Evolutionary conservation across 2,888 invertebrate genomes (phyloP).

Genomic region (Drosophila testacea): DNA sequence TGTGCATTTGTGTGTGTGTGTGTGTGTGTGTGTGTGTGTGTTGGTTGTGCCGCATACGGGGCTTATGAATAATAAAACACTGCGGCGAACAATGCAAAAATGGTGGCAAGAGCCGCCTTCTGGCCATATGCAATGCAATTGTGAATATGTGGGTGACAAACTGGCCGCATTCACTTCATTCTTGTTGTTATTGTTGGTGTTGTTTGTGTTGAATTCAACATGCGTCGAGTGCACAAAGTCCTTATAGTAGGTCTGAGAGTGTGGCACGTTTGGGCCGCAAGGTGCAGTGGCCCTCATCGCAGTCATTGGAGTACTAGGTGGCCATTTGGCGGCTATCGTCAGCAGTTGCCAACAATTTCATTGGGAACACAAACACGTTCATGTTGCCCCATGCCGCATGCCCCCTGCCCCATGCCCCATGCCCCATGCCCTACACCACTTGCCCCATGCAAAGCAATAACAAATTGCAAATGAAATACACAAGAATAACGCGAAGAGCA

Average conservation of each 20-base stretch:
- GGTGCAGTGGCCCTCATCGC: conserved; percentile 19
- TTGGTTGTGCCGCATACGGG: conserved; percentile 21
- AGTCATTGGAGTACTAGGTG: conserved; percentile 17
- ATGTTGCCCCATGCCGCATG: background rate
- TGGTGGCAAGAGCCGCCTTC: conserved; percentile 21
- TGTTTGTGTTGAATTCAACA: conserved; percentile 27
- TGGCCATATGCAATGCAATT: conserved; percentile 15
- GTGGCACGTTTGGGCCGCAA: conserved; percentile 19
- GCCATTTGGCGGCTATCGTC: conserved; percentile 34
- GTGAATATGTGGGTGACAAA: conserved; percentile 55
- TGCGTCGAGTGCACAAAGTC: conserved; percentile 37
- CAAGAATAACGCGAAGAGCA: conserved; percentile 33
- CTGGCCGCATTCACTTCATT: conserved; percentile 46
- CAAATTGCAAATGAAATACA: conserved; percentile 48
- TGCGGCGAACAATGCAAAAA: conserved; percentile 46
- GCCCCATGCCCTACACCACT: background rate
- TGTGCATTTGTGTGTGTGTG: background rate
- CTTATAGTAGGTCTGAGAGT: conserved; percentile 1
- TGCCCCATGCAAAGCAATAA: conserved; percentile 27
- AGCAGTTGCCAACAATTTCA: conserved; percentile 14
- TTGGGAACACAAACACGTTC: conserved; percentile 45
- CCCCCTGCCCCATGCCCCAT: background rate
- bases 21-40: background rate
- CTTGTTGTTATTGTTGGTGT: background rate
- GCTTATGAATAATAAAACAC: conserved; percentile 58